Base-by-base conservation (phyloP, 2,888 invertebrate genomes). In the Caenorhabditis virilis region DNA sequence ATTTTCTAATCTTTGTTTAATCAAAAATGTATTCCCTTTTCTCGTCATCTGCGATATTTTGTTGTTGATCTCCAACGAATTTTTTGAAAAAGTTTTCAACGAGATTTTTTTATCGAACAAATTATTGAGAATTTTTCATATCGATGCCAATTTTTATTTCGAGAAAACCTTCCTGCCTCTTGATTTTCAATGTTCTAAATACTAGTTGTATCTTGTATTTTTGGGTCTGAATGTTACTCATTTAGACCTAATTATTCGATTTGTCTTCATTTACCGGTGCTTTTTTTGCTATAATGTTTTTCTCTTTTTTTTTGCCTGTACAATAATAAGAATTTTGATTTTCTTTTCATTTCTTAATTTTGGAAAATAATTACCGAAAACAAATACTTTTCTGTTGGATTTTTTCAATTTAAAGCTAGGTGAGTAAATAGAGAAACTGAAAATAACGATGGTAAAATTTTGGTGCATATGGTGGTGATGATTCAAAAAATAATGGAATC, bases 291-390 rank as follows among this genome's bases (percentile, higher is more conserved):
- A 36, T n/a, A 9, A 36, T 36, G 36, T 36, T 36, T 36, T n/a
- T n/a, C n/a, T 36, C 16, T 36, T 9, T 36, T 36, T 30, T 30
- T 9, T 30, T 13, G 13, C 7, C 13, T 30, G 13, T 13, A 6
- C 13, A 30, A 30, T 30, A 30, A 58, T 51, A 43, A 52, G 42
- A 59, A 47, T 48, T 30, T 59, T 43, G 48, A 47, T 43, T 48
- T 42, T 59, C 41, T 48, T 41, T 35, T 6, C n/a, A 3, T 13
- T 16, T 57, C 38, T n/a, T n/a, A 15, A 36, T 27, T 46, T 9
- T 16, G n/a, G n/a, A n/a, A n/a, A n/a, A n/a, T n/a, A n/a, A n/a
- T n/a, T n/a, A n/a, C n/a, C n/a, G n/a, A n/a, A n/a, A n/a, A n/a
- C n/a, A n/a, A n/a, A n/a, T n/a, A n/a, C n/a, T n/a, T n/a, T n/a